Base-by-base conservation (phyloP, 2,888 invertebrate species). In the Tenthredo mesomela region DNA sequence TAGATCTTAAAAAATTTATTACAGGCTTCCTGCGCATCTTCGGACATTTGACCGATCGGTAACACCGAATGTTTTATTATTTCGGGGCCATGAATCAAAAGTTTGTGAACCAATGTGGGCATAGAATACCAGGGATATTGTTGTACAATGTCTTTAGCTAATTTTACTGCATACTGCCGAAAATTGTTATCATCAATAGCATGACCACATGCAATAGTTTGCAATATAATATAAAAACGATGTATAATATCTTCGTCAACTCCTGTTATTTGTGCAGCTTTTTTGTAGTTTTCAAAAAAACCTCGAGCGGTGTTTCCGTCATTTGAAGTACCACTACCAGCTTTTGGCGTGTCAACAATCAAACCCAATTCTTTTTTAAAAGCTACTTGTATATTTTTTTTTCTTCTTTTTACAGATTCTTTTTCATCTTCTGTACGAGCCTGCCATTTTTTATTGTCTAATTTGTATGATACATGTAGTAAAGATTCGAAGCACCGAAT, bases 401-500 rank as follows among this genome's bases (percentile, higher is more conserved):
- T 29, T 29, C 29, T 50, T 40, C 21, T 29, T 54, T 43, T 65
- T 47, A 71, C 29, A 7, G 67, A 40, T 21, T 80, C 33, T 84
- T 86, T 43, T 84, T 87, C 87, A 43, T 87, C 86, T 3, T 82
- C 67, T 61, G 85, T 85, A 85, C 87, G 86, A 70, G 86, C 87
- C 86, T 86, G 86, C 88, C 89, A 88, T 71, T 87, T 87, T 78
- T 89, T 83, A 47, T 87, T 85, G 25, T 21, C 50, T 18, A 84
- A 21, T 73, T 84, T 73, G 33, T 84, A 84, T 73, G 87, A 84
- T 70, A 89, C 54, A 82, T 89, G 88, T 33, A 90, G 85, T 37
- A 88, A 67, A 85, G 87, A 89, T 85, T 90, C 89, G 85, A 89
- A 88, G 25, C 86, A 86, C 25, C 89, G 86, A 65, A 90, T 89